Conservation (phyloP, 1,140 invertebrate species). For the Sweltsa coloradensis region DNA sequence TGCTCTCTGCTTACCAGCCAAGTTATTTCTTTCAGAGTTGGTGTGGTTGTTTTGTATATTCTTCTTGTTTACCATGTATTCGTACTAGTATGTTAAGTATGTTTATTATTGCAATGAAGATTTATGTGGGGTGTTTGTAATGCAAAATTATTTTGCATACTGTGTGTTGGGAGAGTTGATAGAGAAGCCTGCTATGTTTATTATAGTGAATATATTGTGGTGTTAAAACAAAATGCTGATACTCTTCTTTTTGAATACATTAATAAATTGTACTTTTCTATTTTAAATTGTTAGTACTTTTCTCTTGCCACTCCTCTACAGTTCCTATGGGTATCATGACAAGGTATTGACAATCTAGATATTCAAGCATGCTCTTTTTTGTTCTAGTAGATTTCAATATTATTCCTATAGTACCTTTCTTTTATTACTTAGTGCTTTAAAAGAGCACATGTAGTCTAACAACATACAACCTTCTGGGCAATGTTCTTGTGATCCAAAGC, state of each 20-base stretch:
- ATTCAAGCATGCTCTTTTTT: not conserved
- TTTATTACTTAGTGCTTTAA: too few species aligned
- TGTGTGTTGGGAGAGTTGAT: conserved; percentile 1
- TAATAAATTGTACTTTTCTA: conserved; percentile 5
- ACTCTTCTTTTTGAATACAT: not conserved
- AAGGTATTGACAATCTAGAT: not conserved
- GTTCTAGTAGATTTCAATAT: conserved; percentile 18
- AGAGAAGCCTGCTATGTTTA: not conserved
- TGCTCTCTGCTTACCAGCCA: not conserved
- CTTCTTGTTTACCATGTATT: not conserved
- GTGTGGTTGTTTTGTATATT: not conserved
- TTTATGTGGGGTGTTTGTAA: too few species aligned
- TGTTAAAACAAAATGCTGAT: not conserved
- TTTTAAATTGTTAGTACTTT: not conserved
- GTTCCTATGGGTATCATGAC: not conserved
- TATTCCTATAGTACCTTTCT: conserved; percentile 17
- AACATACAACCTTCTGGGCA: too few species aligned
- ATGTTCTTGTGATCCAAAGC: too few species aligned
- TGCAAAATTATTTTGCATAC: too few species aligned
- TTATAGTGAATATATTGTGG: conserved; percentile 1
- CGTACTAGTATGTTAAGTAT: not conserved
- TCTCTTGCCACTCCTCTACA: not conserved
- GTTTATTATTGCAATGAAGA: not conserved
- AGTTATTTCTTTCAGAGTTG: conserved; percentile 2
- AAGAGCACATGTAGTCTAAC: too few species aligned